These are phyloP conservation scores for Nematostella vectensis DNA, from an alignment of 92 coral and sea anemone genomes.

Conservation along the genomic window DNA sequence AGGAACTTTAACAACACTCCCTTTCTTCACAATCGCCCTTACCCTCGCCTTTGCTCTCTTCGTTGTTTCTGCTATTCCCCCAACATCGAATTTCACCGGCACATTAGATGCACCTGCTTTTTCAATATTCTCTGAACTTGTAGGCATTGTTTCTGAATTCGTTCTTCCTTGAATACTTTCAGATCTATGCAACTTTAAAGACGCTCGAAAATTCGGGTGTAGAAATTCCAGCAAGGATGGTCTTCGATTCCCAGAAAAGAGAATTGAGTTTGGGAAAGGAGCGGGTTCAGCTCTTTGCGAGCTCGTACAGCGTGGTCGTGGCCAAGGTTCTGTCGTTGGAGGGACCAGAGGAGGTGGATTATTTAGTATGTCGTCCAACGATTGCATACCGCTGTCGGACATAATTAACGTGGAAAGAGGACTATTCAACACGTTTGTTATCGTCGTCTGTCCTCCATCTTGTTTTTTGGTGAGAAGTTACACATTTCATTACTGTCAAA, in stretches of 20 bases:
- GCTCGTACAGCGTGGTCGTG: conserved; percentile 10
- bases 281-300: not conserved
- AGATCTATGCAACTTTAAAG: not conserved
- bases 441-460: conserved; percentile 30
- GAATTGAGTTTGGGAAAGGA: conserved; percentile 22
- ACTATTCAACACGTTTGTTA: too few relatives aligned
- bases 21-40: too few relatives aligned
- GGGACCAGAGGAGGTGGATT: conserved; percentile 41
- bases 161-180: not conserved
- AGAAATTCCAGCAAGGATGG: conserved; percentile 60
- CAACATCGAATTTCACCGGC: too few relatives aligned
- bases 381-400: conserved; percentile 9
- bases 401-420: too few relatives aligned
- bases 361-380: conserved; percentile 39
- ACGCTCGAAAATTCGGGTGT: conserved; percentile 39
- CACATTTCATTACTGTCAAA: too few relatives aligned
- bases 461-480: too few relatives aligned
- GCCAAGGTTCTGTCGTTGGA: conserved; percentile 50
- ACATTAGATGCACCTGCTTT: too few relatives aligned
- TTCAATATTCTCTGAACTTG: too few relatives aligned
- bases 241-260: conserved; percentile 32
- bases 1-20: too few relatives aligned
- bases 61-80: too few relatives aligned
- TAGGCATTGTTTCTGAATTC: too few relatives aligned
- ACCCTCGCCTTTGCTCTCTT: too few relatives aligned